Evolutionary conservation across 2,113 vertebrate genomes (phyloP), one percentile per base, ranked within the genome.

Genomic region (Otolemur garnettii): DNA sequence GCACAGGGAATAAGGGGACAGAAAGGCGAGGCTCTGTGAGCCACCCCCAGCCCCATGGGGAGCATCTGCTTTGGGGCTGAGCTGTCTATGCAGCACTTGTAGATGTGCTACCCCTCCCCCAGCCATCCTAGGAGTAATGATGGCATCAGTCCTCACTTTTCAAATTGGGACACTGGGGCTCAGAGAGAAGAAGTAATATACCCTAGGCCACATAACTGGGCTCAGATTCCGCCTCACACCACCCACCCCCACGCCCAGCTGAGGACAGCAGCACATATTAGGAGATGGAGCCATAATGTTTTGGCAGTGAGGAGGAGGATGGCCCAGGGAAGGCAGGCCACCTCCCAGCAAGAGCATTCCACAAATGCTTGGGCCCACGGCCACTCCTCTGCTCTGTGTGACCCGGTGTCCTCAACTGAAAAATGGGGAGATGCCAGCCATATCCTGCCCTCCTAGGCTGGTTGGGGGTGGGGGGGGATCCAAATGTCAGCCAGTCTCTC

Each of bases 201-300:
- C 21, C 87, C 50, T 50, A 60, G 26, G 57, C 9, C 72, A 79
- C 59, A 81, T 26, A 79, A 66, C 86, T 21, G 22, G 35, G 9
- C 22, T 75, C 50, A 7, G 18, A 38, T 35, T n/a, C 74, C 5
- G 0, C 18, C 59, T 62, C 66, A n/a, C 66, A 0, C n/a, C 42
- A 24, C 53, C 15, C 7, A 14, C 17, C 19, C n/a, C 2, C 15
- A 11, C 1, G 1, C 13, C 28, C 38, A 22, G 13, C n/a, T 4
- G 19, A 82, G 59, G 80, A 94, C 38, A 96, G 19, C 24, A 7
- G 59, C 33, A 26, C 3, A 1, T 33, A 38, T 42, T 22, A 60
- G 7, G 21, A 74, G 15, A 50, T 0, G 1, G 81, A 55, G 50
- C n/a, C 38, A 35, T n/a, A 3, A 11, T 26, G 3, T 66, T 68